A percentile compares a stretch with the other conserved stretches of the same genome.
These are phyloP conservation scores for Crematogaster levior DNA, from an alignment of 2,888 invertebrate genomes.

Conservation along the genomic window DNA sequence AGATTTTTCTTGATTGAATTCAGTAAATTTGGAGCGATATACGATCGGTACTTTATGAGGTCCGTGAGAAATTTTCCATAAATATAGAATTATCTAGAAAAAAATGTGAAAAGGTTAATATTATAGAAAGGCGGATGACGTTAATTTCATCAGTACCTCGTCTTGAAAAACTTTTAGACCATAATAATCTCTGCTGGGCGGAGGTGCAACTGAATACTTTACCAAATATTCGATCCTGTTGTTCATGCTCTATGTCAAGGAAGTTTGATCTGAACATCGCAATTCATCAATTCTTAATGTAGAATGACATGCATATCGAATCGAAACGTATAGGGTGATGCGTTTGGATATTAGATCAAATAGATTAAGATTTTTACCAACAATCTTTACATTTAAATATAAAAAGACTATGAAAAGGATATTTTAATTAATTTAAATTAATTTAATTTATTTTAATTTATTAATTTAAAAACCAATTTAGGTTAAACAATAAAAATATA, in stretches of 20 bases:
- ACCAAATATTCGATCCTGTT: constrained; percentile 76
- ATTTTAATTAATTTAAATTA: too few relatives aligned
- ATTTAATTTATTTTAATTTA: too few relatives aligned
- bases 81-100: constrained; percentile 79
- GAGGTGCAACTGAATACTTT: constrained; percentile 81
- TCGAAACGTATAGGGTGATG: neutral
- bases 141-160: constrained; percentile 71
- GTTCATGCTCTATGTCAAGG: constrained; percentile 71
- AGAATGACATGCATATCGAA: constrained; percentile 22
- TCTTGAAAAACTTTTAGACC: constrained; percentile 77
- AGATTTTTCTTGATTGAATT: constrained; percentile 73
- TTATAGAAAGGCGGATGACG: neutral
- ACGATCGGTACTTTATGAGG: constrained; percentile 77
- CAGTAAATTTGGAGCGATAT: constrained; percentile 66
- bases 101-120: constrained; percentile 16
- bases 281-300: neutral
- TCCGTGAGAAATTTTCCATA: constrained; percentile 82
- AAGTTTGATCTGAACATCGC: constrained; percentile 48
- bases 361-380: neutral
- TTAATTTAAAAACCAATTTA: neutral
- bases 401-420: neutral
- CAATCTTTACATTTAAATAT: neutral
- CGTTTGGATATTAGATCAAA: neutral
- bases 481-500: neutral
- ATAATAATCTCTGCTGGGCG: constrained; percentile 83